A percentile compares a stretch with the other conserved stretches of the same genome.
These are phyloP conservation scores for Mythimna vitellina DNA, from an alignment of 2,888 invertebrate genomes.

Conservation along the genomic window DNA sequence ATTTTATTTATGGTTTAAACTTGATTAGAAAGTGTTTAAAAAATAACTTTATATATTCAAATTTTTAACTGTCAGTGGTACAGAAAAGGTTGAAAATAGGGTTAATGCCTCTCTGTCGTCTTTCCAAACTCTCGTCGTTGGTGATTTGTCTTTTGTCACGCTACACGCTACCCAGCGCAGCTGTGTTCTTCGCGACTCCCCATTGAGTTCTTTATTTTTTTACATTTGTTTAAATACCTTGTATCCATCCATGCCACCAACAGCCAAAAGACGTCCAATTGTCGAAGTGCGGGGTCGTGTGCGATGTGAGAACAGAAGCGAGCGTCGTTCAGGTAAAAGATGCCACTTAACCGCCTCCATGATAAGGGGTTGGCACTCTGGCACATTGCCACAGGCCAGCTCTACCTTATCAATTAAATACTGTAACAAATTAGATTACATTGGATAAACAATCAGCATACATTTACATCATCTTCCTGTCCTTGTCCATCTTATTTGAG, in stretches of 20 bases:
- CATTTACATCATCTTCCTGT: too few species aligned
- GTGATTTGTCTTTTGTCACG: not conserved
- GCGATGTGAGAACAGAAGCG: conserved; percentile 94
- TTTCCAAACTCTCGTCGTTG: not conserved
- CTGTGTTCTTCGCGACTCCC: not conserved
- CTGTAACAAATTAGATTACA: conserved; percentile 79
- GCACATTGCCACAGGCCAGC: conserved; percentile 91
- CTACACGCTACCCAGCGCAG: not conserved
- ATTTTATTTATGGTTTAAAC: not conserved
- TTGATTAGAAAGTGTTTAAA: not conserved
- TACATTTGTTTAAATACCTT: conserved; percentile 90
- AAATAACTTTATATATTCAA: not conserved
- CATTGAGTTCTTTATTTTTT: not conserved
- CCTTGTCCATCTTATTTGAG: too few species aligned
- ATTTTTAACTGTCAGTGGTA: not conserved
- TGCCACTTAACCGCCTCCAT: conserved; percentile 99
- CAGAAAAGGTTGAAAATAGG: not conserved
- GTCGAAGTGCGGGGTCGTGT: conserved; percentile 98
- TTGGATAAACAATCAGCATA: too few species aligned
- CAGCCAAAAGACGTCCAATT: conserved; percentile 95
- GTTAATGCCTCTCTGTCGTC: not conserved
- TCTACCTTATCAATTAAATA: conserved; percentile 97
- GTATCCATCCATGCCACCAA: conserved; percentile 98
- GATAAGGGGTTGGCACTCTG: conserved; percentile 95
- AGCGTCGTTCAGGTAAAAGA: conserved; percentile 95